Percentiles rank a stretch among this genome's conserved stretches.
Evolutionary conservation across 2,888 invertebrate genomes (phyloP).

Genomic region (Erynnis tages): DNA sequence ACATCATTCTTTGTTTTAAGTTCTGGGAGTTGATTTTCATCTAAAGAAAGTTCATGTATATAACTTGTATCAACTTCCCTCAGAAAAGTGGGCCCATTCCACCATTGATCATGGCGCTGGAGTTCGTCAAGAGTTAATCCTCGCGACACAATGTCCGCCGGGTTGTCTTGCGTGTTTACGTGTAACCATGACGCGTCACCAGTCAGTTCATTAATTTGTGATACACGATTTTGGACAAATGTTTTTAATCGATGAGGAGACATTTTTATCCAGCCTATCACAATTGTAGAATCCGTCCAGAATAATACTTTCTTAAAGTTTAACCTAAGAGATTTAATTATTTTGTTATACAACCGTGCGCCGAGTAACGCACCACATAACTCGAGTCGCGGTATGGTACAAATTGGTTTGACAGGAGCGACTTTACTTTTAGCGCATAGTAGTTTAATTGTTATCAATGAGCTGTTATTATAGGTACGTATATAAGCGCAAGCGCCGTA

Average conservation of each 20-base stretch:
- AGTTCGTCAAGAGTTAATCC: background rate
- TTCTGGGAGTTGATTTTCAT: too few species aligned
- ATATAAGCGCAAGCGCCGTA: conserved; percentile 28
- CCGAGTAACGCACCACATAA: background rate
- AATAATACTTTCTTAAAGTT: background rate
- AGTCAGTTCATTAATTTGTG: conserved; percentile 1
- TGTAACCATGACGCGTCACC: background rate
- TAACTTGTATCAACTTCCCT: background rate
- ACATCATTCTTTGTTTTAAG: too few species aligned
- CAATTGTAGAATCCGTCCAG: conserved; percentile 6
- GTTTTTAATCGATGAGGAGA: background rate
- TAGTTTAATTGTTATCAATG: background rate
- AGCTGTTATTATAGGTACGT: background rate
- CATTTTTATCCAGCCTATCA: background rate
- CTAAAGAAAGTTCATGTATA: too few species aligned
- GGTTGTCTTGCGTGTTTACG: background rate
- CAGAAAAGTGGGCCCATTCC: background rate
- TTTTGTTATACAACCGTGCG: background rate
- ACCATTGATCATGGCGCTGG: background rate
- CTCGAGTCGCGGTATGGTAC: background rate
- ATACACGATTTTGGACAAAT: conserved; percentile 3
- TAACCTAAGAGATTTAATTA: background rate
- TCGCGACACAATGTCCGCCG: conserved; percentile 1
- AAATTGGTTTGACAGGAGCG: background rate
- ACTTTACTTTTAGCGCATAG: conserved; percentile 4